A percentile compares a stretch with the other conserved stretches of the same genome.
phyloP scores from a whole-genome alignment of 2,888 invertebrate species.

The Drosophila eohydei region DNA sequence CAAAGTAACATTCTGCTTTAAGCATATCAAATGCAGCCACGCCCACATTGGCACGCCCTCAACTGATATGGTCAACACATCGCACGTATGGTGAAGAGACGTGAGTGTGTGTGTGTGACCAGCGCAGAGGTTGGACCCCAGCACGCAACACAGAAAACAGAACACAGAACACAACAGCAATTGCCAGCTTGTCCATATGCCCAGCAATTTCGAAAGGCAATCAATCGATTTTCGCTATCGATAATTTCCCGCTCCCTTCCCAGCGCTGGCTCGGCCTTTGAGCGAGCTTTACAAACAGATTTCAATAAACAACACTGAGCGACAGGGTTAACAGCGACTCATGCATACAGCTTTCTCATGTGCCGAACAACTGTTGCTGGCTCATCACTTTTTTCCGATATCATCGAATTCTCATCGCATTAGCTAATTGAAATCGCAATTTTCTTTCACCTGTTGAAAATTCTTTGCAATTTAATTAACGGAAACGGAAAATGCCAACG shows the following conservation, averaged over 20 bases:
- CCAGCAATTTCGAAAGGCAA: conserved; percentile 9
- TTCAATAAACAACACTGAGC: not conserved
- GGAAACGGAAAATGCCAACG: not conserved
- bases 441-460: not conserved
- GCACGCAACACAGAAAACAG: not conserved
- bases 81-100: not conserved
- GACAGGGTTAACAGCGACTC: not conserved
- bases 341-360: not conserved
- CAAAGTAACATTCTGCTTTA: conserved; percentile 37
- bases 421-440: conserved; percentile 1
- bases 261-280: not conserved
- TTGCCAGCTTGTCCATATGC: conserved; percentile 14
- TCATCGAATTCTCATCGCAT: not conserved
- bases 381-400: not conserved
- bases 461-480: no score
- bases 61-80: not conserved
- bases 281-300: not conserved
- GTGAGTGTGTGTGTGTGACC: not conserved
- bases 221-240: conserved; percentile 19
- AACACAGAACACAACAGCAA: conserved; percentile 2
- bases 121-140: not conserved
- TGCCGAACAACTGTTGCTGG: not conserved
- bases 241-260: conserved; percentile 6
- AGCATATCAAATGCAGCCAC: conserved; percentile 27
- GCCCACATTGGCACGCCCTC: conserved; percentile 5